Conservation (phyloP, 2,888 invertebrate species). For the Fragum sueziense region DNA sequence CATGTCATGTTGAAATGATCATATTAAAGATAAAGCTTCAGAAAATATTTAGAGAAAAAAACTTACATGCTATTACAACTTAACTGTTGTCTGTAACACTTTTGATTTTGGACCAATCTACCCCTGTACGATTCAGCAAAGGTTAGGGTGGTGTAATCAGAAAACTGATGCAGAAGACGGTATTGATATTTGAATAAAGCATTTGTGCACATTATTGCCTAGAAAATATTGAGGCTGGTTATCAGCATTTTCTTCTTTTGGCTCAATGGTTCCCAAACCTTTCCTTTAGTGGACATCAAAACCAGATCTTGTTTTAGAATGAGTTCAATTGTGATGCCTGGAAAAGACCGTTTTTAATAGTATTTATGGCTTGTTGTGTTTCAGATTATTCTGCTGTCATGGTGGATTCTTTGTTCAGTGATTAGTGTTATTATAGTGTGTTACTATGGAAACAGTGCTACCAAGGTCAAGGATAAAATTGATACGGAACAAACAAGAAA, state of each 20-base stretch:
- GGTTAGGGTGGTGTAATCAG: too few species aligned
- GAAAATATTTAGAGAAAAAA: too few species aligned
- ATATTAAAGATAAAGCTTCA: too few species aligned
- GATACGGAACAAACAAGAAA: background rate
- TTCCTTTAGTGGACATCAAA: background rate
- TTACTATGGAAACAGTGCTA: conserved; percentile 35
- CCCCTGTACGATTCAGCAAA: too few species aligned
- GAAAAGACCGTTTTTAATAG: background rate
- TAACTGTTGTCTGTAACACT: too few species aligned
- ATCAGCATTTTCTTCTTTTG: conserved; percentile 3
- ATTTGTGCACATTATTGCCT: too few species aligned
- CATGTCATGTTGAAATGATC: too few species aligned
- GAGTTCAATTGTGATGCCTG: background rate
- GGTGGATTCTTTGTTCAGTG: conserved; percentile 49
- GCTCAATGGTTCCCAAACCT: background rate
- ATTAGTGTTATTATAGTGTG: conserved; percentile 42
- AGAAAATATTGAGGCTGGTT: background rate
- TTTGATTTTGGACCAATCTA: too few species aligned
- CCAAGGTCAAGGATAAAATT: background rate
- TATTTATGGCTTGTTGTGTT: background rate
- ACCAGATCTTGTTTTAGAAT: background rate
- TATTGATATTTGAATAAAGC: too few species aligned
- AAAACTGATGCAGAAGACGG: too few species aligned
- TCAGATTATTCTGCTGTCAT: conserved; percentile 50
- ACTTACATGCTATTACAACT: too few species aligned